phyloP scores from a whole-genome alignment of 2,888 invertebrate species.

The Mesorhabditis belari region DNA sequence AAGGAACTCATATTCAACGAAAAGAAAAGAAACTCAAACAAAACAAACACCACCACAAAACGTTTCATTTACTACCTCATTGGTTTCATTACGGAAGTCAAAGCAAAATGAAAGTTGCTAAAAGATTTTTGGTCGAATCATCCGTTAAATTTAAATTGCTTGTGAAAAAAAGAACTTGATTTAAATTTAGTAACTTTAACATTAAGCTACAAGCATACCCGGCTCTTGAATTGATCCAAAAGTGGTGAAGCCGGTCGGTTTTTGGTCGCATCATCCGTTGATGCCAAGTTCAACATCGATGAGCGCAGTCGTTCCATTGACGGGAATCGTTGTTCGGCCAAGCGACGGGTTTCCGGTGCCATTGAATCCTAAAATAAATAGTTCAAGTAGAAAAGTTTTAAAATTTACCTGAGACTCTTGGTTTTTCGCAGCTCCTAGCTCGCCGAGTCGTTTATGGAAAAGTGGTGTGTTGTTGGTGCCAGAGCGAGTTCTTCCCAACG shows the following conservation, averaged over 20 bases:
- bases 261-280: background rate
- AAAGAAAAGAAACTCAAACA: too few species aligned
- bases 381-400: too few species aligned
- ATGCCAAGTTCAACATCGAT: background rate
- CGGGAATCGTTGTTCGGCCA: background rate
- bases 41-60: too few species aligned
- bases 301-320: background rate
- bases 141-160: background rate
- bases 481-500: background rate
- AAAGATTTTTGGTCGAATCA: too few species aligned
- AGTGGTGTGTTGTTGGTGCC: background rate
- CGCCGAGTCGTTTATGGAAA: background rate
- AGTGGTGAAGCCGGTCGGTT: background rate
- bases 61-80: too few species aligned
- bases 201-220: too few species aligned
- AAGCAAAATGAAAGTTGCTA: too few species aligned
- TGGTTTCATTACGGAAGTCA: too few species aligned
- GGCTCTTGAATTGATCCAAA: background rate
- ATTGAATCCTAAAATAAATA: background rate
- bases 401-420: background rate
- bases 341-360: background rate
- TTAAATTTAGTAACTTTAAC: too few species aligned
- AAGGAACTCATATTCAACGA: too few species aligned
- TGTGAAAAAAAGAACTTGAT: too few species aligned
- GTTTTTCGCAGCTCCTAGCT: background rate